Percentiles rank a stretch among this genome's conserved stretches.
Conservation (phyloP, 2,888 invertebrate species). For the Epirrita christyi region DNA sequence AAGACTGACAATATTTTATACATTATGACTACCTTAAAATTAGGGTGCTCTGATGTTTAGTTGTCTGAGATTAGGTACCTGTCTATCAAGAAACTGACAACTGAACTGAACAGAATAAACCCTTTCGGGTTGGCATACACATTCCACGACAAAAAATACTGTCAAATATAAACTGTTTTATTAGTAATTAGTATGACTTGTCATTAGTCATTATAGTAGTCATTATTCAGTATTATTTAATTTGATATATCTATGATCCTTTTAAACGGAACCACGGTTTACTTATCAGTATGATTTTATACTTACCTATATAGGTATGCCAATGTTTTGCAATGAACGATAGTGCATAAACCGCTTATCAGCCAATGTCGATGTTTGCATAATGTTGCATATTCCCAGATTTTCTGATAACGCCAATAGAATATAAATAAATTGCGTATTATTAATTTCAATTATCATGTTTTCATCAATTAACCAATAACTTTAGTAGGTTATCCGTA, state of each 20-base stretch:
- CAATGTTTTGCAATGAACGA: conserved; percentile 38
- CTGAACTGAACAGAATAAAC: too few relatives aligned
- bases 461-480: not conserved
- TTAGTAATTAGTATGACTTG: too few relatives aligned
- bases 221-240: too few relatives aligned
- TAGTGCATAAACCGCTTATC: conserved; percentile 51
- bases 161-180: too few relatives aligned
- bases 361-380: conserved; percentile 46
- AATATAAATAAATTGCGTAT: not conserved
- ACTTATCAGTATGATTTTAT: conserved; percentile 22
- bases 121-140: too few relatives aligned
- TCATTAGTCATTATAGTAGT: too few relatives aligned
- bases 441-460: not conserved
- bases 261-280: conserved; percentile 5
- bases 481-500: not conserved
- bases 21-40: too few relatives aligned
- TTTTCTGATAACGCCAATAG: conserved; percentile 22
- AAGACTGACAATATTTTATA: too few relatives aligned
- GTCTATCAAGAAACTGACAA: too few relatives aligned
- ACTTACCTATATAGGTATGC: conserved; percentile 13
- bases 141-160: too few relatives aligned
- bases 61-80: too few relatives aligned
- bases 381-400: conserved; percentile 37
- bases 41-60: too few relatives aligned
- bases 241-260: conserved; percentile 5